phyloP scores from a whole-genome alignment of 2,888 invertebrate genomes.

The Ormyrus rosae region DNA sequence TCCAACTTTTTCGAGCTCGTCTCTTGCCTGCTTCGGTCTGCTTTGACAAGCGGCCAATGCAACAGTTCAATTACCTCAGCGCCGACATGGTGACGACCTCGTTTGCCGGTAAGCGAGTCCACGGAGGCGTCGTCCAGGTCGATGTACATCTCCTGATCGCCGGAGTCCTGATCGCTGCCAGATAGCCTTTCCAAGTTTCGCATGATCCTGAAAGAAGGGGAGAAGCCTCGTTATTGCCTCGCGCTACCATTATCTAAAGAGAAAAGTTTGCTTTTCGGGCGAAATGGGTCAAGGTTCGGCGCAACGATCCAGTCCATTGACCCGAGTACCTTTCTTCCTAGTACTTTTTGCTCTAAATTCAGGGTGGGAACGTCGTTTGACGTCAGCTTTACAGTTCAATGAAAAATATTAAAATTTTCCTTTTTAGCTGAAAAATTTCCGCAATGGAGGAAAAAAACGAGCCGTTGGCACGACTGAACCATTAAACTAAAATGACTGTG shows the following conservation, averaged over 20 bases:
- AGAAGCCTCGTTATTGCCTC: not conserved
- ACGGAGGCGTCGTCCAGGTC: conserved; percentile 75
- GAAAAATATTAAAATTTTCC: too few relatives aligned
- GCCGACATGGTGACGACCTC: conserved; percentile 71
- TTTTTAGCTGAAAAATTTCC: too few relatives aligned
- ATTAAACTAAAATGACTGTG: too few relatives aligned
- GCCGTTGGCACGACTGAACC: too few relatives aligned
- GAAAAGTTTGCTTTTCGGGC: not conserved
- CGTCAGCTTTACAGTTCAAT: too few relatives aligned
- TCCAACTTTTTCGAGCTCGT: too few relatives aligned
- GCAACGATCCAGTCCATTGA: conserved; percentile 56
- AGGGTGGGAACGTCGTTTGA: too few relatives aligned
- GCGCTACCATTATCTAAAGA: too few relatives aligned
- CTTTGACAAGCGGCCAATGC: too few relatives aligned
- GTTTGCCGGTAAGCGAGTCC: conserved; percentile 74
- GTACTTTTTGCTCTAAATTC: conserved; percentile 1
- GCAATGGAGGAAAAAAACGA: too few relatives aligned
- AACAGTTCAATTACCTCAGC: conserved; percentile 66
- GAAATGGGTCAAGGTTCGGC: conserved; percentile 57
- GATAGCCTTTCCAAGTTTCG: conserved; percentile 74
- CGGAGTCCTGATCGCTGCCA: conserved; percentile 74
- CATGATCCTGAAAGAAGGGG: conserved; percentile 68
- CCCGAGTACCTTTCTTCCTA: conserved; percentile 24
- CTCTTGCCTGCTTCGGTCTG: too few relatives aligned
- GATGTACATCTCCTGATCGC: conserved; percentile 75